Percentiles rank a stretch among this genome's conserved stretches.
These are phyloP conservation scores for Pycnonotus jocosus DNA, from an alignment of 2,113 vertebrate genomes.

Conservation along the genomic window DNA sequence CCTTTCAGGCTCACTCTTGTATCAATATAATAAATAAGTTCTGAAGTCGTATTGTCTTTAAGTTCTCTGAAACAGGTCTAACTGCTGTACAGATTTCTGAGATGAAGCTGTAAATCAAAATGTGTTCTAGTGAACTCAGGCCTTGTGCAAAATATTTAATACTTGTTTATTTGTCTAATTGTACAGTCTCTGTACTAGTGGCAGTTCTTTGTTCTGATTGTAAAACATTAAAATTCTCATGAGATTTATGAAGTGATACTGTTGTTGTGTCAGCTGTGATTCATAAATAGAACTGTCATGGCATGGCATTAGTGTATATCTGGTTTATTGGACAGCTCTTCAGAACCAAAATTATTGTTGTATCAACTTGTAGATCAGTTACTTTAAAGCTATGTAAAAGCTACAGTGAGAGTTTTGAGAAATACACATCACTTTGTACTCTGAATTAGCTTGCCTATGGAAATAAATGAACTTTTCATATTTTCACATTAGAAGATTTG, in stretches of 20 bases:
- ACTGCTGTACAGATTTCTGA: conserved; percentile 50
- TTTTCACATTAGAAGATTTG: not conserved
- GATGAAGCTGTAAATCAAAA: conserved; percentile 48
- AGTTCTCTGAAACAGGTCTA: conserved; percentile 7
- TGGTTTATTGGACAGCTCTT: conserved; percentile 23
- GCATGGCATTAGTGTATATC: conserved; percentile 55
- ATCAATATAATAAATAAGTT: not conserved
- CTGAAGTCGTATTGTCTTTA: not conserved
- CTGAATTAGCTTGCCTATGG: conserved; percentile 66
- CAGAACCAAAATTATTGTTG: conserved; percentile 75
- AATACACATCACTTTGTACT: conserved; percentile 74
- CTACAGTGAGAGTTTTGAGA: conserved; percentile 66
- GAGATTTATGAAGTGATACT: conserved; percentile 35
- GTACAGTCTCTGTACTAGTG: conserved; percentile 46
- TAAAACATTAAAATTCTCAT: conserved; percentile 35
- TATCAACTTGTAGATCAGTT: conserved; percentile 70
- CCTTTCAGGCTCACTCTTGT: not conserved
- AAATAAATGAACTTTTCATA: conserved; percentile 65
- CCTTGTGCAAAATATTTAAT: conserved; percentile 60
- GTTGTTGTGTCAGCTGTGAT: conserved; percentile 39
- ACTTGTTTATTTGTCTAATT: conserved; percentile 43
- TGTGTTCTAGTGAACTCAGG: conserved; percentile 59
- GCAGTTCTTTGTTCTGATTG: conserved; percentile 43
- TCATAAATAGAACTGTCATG: conserved; percentile 25
- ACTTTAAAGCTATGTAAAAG: conserved; percentile 68